Conservation (phyloP, 2,888 invertebrate species). For the Drosophila infuscata region DNA sequence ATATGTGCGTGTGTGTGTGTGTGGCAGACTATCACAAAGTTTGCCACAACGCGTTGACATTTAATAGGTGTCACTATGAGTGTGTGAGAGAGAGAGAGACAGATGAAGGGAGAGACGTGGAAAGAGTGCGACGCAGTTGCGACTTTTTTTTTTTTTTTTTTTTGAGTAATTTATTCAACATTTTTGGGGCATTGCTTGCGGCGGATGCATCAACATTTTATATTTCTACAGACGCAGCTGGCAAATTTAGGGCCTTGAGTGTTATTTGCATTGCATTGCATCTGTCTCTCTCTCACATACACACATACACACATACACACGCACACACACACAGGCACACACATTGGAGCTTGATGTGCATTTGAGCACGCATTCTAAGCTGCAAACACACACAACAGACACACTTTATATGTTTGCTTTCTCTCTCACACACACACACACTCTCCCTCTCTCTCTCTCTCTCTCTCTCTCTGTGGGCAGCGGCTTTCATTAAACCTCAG, state of each 20-base stretch:
- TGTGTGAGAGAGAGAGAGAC: neutral
- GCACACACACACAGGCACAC: neutral
- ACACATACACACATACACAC: neutral
- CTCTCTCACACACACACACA: neutral
- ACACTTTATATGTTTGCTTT: neutral
- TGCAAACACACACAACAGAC: constrained; percentile 18
- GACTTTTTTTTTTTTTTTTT: constrained; percentile 45
- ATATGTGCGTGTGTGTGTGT: too few species aligned
- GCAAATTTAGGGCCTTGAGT: constrained; percentile 50
- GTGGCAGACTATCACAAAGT: constrained; percentile 37
- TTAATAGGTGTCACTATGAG: constrained; percentile 54
- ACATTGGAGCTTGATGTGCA: constrained; percentile 44
- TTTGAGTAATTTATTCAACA: constrained; percentile 49
- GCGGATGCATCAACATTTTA: constrained; percentile 37
- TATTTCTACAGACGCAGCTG: constrained; percentile 51
- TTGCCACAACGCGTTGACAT: constrained; percentile 56
- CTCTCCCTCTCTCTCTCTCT: neutral
- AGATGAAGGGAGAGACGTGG: neutral
- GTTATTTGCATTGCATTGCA: constrained; percentile 54
- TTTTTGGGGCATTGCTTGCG: constrained; percentile 26
- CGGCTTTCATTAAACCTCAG: constrained; percentile 64
- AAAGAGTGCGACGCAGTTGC: constrained; percentile 29
- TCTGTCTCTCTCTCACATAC: neutral
- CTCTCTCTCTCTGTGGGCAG: constrained; percentile 18
- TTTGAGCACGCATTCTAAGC: constrained; percentile 63